A percentile compares a stretch with the other conserved stretches of the same genome.
Conservation (phyloP, 2,797 vertebrate genomes). For the Diplodus sargus region DNA sequence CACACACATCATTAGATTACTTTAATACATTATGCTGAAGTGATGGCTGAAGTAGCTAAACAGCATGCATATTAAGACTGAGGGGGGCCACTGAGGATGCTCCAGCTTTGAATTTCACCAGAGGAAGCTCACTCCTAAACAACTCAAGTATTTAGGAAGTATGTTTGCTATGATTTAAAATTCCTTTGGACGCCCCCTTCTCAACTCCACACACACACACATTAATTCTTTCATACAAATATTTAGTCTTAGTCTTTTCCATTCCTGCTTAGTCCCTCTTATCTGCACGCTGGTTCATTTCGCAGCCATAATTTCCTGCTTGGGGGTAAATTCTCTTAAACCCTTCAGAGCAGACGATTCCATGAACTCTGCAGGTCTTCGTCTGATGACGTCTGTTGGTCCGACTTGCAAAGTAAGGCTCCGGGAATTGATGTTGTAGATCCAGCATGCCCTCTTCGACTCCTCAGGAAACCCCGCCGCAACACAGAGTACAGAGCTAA, state of each 20-base stretch:
- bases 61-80: conserved; percentile 43
- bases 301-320: conserved; percentile 44
- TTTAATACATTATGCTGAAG: conserved; percentile 25
- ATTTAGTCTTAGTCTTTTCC: conserved; percentile 41
- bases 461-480: conserved; percentile 59
- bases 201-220: conserved; percentile 17
- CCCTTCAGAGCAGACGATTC: conserved; percentile 39
- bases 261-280: conserved; percentile 10
- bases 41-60: conserved; percentile 33
- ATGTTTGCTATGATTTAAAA: conserved; percentile 60
- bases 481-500: conserved; percentile 73
- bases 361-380: conserved; percentile 40
- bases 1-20: conserved; percentile 31
- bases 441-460: conserved; percentile 41
- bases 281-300: conserved; percentile 15
- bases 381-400: conserved; percentile 50
- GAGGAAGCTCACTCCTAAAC: conserved; percentile 49
- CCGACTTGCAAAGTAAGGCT: conserved; percentile 49
- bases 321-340: conserved; percentile 42
- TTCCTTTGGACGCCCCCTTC: conserved; percentile 31
- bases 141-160: conserved; percentile 51
- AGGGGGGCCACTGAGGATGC: conserved; percentile 17
- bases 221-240: conserved; percentile 41
- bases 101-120: conserved; percentile 40
- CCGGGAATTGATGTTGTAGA: conserved; percentile 61